Conservation (phyloP, 1,140 invertebrate species). For the Drosophila virilis region DNA sequence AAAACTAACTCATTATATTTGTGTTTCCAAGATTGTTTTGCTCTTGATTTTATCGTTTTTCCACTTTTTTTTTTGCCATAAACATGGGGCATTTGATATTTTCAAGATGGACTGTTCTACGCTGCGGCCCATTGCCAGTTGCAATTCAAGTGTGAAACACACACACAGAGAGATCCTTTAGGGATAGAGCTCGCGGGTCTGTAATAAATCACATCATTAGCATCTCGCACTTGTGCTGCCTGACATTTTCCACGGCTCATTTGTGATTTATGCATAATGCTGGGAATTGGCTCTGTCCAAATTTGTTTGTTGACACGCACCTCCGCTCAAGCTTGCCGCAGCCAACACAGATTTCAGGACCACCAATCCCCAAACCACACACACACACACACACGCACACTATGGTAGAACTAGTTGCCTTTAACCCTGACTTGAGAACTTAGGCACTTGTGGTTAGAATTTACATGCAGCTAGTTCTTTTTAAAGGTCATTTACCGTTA, state of each 20-base stretch:
- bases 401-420: constrained; percentile 8
- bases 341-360: background rate
- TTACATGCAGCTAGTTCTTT: constrained; percentile 25
- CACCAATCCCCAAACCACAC: constrained; percentile 10
- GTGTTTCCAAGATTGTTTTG: constrained; percentile 7
- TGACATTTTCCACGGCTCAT: constrained; percentile 48
- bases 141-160: constrained; percentile 74
- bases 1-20: constrained; percentile 39
- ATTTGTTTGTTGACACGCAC: constrained; percentile 67
- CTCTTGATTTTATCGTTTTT: background rate
- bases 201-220: constrained; percentile 79
- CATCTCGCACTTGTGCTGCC: constrained; percentile 40
- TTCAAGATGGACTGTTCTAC: constrained; percentile 37
- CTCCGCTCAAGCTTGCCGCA: constrained; percentile 17
- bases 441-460: constrained; percentile 12
- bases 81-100: constrained; percentile 49
- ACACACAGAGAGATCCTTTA: constrained; percentile 38
- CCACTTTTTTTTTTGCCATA: constrained; percentile 39
- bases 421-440: constrained; percentile 32
- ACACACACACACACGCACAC: constrained; percentile 34
- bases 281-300: constrained; percentile 19
- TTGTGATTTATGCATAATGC: constrained; percentile 59
- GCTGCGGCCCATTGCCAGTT: constrained; percentile 56
- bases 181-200: constrained; percentile 28
- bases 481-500: constrained; percentile 62